These are phyloP conservation scores for Axea sp. DNA, from an alignment of 2,888 invertebrate genomes.

Conservation along the genomic window DNA sequence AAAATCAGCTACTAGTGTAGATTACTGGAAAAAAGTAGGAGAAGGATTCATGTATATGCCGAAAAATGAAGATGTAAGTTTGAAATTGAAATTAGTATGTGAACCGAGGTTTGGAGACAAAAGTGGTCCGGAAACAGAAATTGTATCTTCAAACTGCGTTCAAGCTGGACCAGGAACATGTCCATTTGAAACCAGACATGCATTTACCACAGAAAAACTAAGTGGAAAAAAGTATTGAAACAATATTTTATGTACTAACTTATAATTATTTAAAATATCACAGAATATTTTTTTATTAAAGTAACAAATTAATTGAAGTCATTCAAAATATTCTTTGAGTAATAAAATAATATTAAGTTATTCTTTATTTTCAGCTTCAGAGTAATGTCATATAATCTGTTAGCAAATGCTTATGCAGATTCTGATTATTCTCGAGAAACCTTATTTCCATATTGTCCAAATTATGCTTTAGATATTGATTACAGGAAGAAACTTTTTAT, in stretches of 20 bases:
- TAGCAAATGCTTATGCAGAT: conserved; percentile 95
- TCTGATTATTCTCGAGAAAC: conserved; percentile 87
- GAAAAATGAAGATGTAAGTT: conserved; percentile 83
- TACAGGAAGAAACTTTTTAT: conserved; percentile 92
- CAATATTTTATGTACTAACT: background rate
- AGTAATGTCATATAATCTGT: conserved; percentile 92
- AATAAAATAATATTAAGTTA: conserved; percentile 8
- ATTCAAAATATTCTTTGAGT: too few relatives aligned
- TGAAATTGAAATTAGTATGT: conserved; percentile 84
- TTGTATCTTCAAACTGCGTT: conserved; percentile 81
- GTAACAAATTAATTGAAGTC: too few relatives aligned
- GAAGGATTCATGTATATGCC: conserved; percentile 83
- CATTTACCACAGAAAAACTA: conserved; percentile 83
- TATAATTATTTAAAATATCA: conserved; percentile 44
- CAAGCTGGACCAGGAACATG: conserved; percentile 88
- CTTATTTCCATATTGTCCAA: conserved; percentile 91
- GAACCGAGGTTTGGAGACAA: conserved; percentile 81
- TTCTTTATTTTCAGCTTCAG: conserved; percentile 83
- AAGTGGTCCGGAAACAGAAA: conserved; percentile 84
- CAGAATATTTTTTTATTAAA: background rate
- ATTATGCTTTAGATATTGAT: conserved; percentile 88
- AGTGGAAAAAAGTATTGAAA: conserved; percentile 81
- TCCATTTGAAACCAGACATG: conserved; percentile 90
- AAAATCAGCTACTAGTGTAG: background rate
- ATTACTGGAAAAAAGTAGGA: conserved; percentile 83